Evolutionary conservation across 1,140 invertebrate species (phyloP).

Genomic region (Tetraneura akinire): DNA sequence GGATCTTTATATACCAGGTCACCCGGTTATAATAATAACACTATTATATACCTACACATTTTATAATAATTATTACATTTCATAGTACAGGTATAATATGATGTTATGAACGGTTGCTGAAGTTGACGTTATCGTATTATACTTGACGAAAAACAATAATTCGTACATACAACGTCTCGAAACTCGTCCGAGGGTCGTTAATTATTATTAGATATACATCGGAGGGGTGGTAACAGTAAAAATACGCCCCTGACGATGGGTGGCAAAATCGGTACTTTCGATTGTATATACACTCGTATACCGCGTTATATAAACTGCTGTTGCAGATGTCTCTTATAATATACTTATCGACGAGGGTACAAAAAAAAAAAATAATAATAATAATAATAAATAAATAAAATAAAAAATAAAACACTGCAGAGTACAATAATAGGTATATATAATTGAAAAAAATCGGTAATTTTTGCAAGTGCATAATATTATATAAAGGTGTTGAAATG

Average conservation of each 20-base stretch:
- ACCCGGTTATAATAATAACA: too few species aligned
- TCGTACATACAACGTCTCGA: neutral
- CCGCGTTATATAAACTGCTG: too few species aligned
- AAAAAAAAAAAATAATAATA: constrained; percentile 7
- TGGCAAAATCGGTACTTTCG: constrained; percentile 2
- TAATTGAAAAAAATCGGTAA: constrained; percentile 10
- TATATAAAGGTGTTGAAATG: constrained; percentile 34
- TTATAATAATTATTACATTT: too few species aligned
- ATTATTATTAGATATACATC: neutral
- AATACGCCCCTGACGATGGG: constrained; percentile 4
- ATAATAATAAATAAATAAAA: too few species aligned
- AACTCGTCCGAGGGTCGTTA: constrained; percentile 13
- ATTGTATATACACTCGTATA: too few species aligned
- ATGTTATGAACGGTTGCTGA: too few species aligned
- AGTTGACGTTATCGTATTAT: too few species aligned
- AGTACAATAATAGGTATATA: neutral
- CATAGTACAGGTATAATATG: too few species aligned
- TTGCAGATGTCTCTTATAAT: constrained; percentile 40
- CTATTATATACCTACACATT: too few species aligned
- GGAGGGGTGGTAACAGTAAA: neutral
- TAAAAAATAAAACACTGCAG: neutral
- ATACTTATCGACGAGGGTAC: constrained; percentile 16
- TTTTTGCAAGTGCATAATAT: constrained; percentile 32
- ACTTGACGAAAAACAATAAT: neutral
- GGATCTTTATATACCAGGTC: too few species aligned